Evolutionary conservation across 2,888 invertebrate species (phyloP).

Genomic region (Calliphora vomitoria): DNA sequence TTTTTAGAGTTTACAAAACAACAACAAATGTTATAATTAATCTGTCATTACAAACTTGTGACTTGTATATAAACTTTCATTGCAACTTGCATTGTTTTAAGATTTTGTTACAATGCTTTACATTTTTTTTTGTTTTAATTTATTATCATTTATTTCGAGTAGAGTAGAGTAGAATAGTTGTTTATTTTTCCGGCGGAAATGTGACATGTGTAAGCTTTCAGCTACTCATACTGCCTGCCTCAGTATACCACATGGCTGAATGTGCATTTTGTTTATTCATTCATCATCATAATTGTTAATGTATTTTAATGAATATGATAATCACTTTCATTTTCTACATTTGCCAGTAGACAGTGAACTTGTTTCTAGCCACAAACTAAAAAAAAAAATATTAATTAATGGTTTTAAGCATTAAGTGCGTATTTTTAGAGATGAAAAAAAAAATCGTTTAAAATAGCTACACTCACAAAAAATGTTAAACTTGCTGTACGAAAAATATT

Average conservation of each 20-base stretch:
- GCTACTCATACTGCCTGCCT: background rate
- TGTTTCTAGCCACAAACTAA: background rate
- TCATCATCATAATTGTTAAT: slow-evolving; percentile 21
- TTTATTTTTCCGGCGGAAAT: slow-evolving; percentile 67
- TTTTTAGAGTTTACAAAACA: background rate
- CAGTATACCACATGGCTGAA: background rate
- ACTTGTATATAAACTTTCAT: slow-evolving; percentile 43
- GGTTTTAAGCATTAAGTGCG: background rate
- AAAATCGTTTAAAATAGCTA: background rate
- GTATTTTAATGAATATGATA: slow-evolving; percentile 50
- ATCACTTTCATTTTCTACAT: slow-evolving; percentile 62
- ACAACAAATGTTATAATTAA: slow-evolving; percentile 20
- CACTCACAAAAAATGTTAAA: background rate
- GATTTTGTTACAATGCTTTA: slow-evolving; percentile 31
- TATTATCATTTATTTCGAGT: slow-evolving; percentile 58
- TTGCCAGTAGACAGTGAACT: background rate
- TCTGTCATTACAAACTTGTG: slow-evolving; percentile 42
- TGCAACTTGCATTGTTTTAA: slow-evolving; percentile 40
- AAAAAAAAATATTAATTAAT: background rate
- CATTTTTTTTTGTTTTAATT: slow-evolving; percentile 33
- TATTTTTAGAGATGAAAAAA: background rate
- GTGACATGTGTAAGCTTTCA: slow-evolving; percentile 57
- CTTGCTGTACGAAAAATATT: no score
- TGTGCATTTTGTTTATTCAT: slow-evolving; percentile 29
- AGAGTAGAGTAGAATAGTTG: slow-evolving; percentile 33